A percentile compares a stretch with the other conserved stretches of the same genome.
phyloP scores from a whole-genome alignment of 2,113 vertebrate species.

The Tragelaphus imberbis region DNA sequence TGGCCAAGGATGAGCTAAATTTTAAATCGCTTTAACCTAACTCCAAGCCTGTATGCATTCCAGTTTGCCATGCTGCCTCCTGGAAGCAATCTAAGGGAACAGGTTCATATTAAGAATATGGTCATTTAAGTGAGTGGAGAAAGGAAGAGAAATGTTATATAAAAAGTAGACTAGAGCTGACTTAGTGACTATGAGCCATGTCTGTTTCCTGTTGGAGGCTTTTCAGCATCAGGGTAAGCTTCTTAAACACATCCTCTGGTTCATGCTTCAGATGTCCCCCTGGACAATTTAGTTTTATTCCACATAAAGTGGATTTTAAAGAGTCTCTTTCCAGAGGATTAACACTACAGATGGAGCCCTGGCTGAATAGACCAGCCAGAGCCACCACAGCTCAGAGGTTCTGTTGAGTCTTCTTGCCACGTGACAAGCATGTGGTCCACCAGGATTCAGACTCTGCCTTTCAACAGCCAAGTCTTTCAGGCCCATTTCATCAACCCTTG shows the following conservation, averaged over 20 bases:
- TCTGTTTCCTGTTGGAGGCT: background rate
- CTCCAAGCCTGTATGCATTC: background rate
- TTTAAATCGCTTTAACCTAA: constrained; percentile 9
- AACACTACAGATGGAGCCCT: background rate
- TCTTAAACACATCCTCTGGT: background rate
- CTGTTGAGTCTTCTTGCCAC: background rate
- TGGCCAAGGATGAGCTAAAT: background rate
- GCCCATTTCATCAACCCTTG: background rate
- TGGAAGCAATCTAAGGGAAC: background rate
- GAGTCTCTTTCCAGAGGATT: background rate
- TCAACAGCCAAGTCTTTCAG: background rate
- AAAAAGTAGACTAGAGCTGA: background rate
- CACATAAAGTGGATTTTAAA: background rate
- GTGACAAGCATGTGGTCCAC: background rate
- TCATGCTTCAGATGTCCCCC: background rate
- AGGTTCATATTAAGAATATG: background rate
- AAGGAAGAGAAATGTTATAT: background rate
- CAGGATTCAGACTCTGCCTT: background rate
- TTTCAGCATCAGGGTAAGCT: background rate
- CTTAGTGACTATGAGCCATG: background rate
- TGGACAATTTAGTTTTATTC: background rate
- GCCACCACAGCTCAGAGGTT: background rate
- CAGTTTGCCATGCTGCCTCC: background rate
- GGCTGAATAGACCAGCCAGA: background rate
- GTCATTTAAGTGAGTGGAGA: background rate